Percentiles rank a stretch among this genome's conserved stretches.
These are phyloP conservation scores for Apistogramma diplotaenia DNA, from an alignment of 2,113 vertebrate genomes.

Conservation along the genomic window DNA sequence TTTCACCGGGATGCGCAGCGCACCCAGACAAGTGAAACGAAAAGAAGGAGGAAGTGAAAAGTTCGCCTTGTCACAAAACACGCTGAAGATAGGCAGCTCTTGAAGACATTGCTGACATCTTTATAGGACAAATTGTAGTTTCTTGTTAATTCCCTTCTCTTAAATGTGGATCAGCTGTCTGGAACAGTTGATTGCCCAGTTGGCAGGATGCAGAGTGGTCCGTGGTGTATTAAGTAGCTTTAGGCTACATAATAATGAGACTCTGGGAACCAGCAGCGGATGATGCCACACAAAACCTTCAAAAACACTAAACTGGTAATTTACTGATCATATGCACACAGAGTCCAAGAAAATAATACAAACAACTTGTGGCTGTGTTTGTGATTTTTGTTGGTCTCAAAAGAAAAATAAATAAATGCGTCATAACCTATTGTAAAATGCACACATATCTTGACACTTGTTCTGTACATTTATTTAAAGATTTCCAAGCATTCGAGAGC, in stretches of 20 bases:
- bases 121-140: conserved; percentile 12
- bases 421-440: background rate
- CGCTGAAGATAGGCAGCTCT: background rate
- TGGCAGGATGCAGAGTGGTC: conserved; percentile 50
- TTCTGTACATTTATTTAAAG: background rate
- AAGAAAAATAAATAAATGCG: background rate
- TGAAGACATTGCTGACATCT: conserved; percentile 15
- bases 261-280: conserved; percentile 30
- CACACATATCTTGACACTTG: background rate
- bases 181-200: conserved; percentile 52
- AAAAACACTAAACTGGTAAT: conserved; percentile 17
- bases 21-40: conserved; percentile 19
- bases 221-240: conserved; percentile 40
- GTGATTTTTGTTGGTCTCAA: background rate
- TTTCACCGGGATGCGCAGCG: background rate
- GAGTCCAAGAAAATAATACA: background rate
- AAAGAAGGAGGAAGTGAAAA: conserved; percentile 23
- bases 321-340: background rate
- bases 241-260: conserved; percentile 70
- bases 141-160: conserved; percentile 33
- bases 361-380: background rate
- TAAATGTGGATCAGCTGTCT: conserved; percentile 62
- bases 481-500: background rate
- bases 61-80: conserved; percentile 29
- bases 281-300: conserved; percentile 30